These are phyloP conservation scores for Zeus faber DNA, from an alignment of 2,113 vertebrate species.

Conservation along the genomic window DNA sequence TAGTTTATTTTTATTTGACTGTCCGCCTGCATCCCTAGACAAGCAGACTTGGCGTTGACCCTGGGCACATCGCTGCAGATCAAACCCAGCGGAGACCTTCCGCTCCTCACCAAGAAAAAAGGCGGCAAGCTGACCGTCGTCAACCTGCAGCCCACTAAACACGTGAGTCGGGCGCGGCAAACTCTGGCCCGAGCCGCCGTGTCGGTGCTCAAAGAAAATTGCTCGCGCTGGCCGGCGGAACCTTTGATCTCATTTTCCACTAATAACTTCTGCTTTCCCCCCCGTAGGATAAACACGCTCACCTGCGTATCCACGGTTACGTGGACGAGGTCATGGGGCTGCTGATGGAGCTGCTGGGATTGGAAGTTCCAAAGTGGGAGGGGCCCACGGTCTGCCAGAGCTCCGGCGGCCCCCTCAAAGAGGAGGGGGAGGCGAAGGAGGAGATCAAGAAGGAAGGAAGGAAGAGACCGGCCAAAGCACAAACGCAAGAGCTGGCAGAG, in stretches of 20 bases:
- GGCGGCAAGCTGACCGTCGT: conserved; percentile 91
- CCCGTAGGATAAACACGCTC: conserved; percentile 86
- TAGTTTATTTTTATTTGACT: neutral
- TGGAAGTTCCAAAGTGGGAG: conserved; percentile 86
- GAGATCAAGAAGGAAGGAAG: conserved; percentile 51
- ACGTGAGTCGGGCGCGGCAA: conserved; percentile 75
- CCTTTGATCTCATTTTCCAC: neutral
- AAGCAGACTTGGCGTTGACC: conserved; percentile 87
- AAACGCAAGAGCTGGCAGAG: conserved; percentile 30
- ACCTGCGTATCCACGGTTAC: conserved; percentile 86
- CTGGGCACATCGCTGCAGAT: conserved; percentile 96
- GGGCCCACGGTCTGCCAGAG: conserved; percentile 80
- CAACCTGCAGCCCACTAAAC: conserved; percentile 94
- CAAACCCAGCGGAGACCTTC: conserved; percentile 93
- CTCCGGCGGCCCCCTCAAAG: conserved; percentile 39
- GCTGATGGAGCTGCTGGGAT: conserved; percentile 84
- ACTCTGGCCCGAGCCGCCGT: no score
- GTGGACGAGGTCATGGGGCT: conserved; percentile 88
- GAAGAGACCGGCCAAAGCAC: conserved; percentile 41
- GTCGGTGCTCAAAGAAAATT: no score
- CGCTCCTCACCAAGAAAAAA: conserved; percentile 89
- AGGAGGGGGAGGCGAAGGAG: conserved; percentile 38
- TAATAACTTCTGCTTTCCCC: conserved; percentile 1
- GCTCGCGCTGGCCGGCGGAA: neutral
- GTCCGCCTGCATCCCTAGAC: conserved; percentile 64